Evolutionary conservation across 1,140 invertebrate genomes (phyloP).

Genomic region (Tetramorium simillimum): DNA sequence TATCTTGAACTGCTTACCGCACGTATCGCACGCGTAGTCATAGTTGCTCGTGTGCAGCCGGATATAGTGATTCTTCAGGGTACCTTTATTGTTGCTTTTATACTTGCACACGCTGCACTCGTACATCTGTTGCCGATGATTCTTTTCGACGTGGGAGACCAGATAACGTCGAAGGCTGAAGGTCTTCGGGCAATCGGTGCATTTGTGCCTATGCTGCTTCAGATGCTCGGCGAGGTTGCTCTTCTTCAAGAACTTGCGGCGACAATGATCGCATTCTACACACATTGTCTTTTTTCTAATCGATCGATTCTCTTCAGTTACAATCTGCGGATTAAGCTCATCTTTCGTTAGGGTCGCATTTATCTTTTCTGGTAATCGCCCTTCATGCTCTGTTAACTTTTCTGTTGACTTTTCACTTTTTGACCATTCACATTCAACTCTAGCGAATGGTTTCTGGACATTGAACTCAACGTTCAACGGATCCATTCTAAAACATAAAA

Average conservation of each 20-base stretch:
- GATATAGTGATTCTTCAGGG: slow-evolving; percentile 86
- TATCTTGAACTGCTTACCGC: slow-evolving; percentile 81
- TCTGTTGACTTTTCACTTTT: background rate
- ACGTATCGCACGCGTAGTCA: slow-evolving; percentile 78
- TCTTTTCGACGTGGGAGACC: slow-evolving; percentile 81
- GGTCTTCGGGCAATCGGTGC: slow-evolving; percentile 70
- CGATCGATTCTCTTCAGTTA: background rate
- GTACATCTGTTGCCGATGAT: slow-evolving; percentile 65
- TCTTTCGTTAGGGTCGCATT: background rate
- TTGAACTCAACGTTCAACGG: slow-evolving; percentile 64
- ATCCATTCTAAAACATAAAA: slow-evolving; percentile 74
- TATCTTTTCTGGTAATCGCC: background rate
- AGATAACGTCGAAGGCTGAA: slow-evolving; percentile 71
- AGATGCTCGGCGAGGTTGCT: slow-evolving; percentile 83
- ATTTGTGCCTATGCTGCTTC: slow-evolving; percentile 77
- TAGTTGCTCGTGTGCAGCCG: slow-evolving; percentile 75
- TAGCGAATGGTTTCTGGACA: background rate
- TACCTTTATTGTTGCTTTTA: slow-evolving; percentile 84
- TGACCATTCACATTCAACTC: background rate
- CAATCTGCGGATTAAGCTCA: too few species aligned
- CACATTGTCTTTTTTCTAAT: background rate
- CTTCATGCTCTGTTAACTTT: background rate
- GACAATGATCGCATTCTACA: slow-evolving; percentile 68
- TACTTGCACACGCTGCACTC: slow-evolving; percentile 78
- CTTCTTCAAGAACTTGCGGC: slow-evolving; percentile 83